Evolutionary conservation across 2,888 invertebrate genomes (phyloP).

Genomic region (Zelleria hepariella): DNA sequence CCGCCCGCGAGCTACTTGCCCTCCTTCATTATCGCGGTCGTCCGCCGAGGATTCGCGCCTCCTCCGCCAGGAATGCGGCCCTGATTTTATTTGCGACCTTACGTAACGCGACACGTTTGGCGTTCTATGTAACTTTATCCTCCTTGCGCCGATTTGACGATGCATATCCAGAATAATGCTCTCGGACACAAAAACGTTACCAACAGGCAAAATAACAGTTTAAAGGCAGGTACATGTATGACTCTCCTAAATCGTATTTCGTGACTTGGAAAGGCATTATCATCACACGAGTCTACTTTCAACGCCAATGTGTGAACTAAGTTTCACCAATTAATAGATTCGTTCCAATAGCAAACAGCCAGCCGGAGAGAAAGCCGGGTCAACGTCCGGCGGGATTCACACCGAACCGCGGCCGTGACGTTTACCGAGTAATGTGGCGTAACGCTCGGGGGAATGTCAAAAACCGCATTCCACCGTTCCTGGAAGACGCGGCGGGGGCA

Average conservation of each 20-base stretch:
- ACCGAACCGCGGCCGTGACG: constrained; percentile 58
- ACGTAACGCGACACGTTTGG: neutral
- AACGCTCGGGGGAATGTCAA: constrained; percentile 58
- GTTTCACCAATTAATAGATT: constrained; percentile 73
- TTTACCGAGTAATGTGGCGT: constrained; percentile 65
- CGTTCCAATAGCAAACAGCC: constrained; percentile 70
- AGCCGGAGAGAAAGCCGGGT: constrained; percentile 51
- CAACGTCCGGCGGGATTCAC: constrained; percentile 65
- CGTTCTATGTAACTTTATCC: neutral
- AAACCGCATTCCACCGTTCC: constrained; percentile 25
- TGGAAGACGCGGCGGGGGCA: neutral
- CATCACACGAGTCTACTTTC: constrained; percentile 61
- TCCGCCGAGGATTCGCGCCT: neutral
- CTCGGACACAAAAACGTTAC: neutral
- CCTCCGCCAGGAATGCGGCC: neutral
- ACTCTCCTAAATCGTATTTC: constrained; percentile 15
- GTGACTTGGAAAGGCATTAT: constrained; percentile 26
- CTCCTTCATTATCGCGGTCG: neutral
- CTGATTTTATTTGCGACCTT: neutral
- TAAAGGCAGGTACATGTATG: neutral
- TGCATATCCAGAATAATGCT: neutral
- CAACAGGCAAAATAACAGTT: constrained; percentile 18
- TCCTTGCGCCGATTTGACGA: neutral
- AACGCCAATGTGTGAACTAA: constrained; percentile 69
- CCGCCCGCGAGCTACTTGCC: constrained; percentile 12